Conservation (phyloP, 2,797 vertebrate genomes). For the Sebastes kiyomatsui region DNA sequence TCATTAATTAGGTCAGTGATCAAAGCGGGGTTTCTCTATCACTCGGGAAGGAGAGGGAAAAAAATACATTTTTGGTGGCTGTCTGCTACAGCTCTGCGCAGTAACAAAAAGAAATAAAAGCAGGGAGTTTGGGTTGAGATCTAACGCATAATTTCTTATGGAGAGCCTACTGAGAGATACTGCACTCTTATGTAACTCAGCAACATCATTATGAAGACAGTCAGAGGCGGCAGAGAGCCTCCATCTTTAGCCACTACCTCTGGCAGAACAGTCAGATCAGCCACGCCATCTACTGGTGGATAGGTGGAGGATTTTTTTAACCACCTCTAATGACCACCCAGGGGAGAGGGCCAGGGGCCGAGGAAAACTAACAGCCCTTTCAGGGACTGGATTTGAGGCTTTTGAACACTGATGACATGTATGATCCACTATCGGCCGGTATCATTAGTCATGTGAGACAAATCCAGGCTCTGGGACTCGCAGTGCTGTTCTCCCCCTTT, state of each 20-base stretch:
- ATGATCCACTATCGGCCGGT: slow-evolving; percentile 56
- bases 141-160: slow-evolving; percentile 77
- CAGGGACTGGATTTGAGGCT: slow-evolving; percentile 58
- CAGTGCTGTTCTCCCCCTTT: slow-evolving; percentile 49
- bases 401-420: slow-evolving; percentile 67
- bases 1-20: slow-evolving; percentile 84
- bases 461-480: slow-evolving; percentile 54
- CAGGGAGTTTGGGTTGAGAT: slow-evolving; percentile 67
- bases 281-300: slow-evolving; percentile 81
- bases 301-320: slow-evolving; percentile 47
- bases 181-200: slow-evolving; percentile 84
- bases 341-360: slow-evolving; percentile 49
- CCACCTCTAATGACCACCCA: slow-evolving; percentile 72
- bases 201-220: slow-evolving; percentile 81
- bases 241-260: slow-evolving; percentile 53
- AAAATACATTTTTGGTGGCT: slow-evolving; percentile 43
- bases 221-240: slow-evolving; percentile 53
- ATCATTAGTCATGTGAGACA: slow-evolving; percentile 73
- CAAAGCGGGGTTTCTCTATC: slow-evolving; percentile 75
- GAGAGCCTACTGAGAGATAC: slow-evolving; percentile 77
- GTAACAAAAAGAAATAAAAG: slow-evolving; percentile 66
- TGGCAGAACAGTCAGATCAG: slow-evolving; percentile 57
- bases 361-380: slow-evolving; percentile 57
- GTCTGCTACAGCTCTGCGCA: slow-evolving; percentile 46
- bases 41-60: slow-evolving; percentile 32